Percentiles rank a stretch among this genome's conserved stretches.
phyloP scores from a whole-genome alignment of 1,140 invertebrate genomes.

The Nylanderia fulva region DNA sequence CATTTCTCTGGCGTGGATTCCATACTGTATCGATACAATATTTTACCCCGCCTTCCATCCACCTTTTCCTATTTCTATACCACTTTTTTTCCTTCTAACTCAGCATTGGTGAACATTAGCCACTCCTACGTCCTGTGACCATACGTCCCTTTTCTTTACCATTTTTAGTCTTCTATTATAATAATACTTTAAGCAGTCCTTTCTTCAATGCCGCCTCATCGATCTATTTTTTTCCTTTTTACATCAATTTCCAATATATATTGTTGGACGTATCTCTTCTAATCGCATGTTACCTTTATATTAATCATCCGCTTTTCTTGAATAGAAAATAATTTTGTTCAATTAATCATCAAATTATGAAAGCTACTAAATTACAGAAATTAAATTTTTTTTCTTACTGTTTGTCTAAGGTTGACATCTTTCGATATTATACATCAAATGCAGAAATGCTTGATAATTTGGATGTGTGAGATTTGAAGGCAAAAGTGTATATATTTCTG shows the following conservation, averaged over 20 bases:
- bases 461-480: background rate
- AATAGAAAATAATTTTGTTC: background rate
- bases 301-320: background rate
- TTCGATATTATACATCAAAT: background rate
- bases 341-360: background rate
- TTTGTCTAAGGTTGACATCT: background rate
- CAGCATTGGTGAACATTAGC: conserved; percentile 10
- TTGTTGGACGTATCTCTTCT: background rate
- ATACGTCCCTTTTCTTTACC: background rate
- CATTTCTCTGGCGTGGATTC: background rate
- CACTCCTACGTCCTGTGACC: conserved; percentile 12
- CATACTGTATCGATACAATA: conserved; percentile 13
- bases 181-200: background rate
- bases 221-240: background rate
- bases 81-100: conserved; percentile 29
- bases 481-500: background rate
- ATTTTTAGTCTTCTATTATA: conserved; percentile 1
- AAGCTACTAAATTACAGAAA: background rate
- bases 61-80: conserved; percentile 22
- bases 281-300: background rate
- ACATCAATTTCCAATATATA: background rate
- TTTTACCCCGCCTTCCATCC: conserved; percentile 58
- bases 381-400: background rate
- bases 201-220: background rate
- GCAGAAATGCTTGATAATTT: background rate